Evolutionary conservation across 1,140 invertebrate species (phyloP).

Genomic region (Asbolus verrucosus): DNA sequence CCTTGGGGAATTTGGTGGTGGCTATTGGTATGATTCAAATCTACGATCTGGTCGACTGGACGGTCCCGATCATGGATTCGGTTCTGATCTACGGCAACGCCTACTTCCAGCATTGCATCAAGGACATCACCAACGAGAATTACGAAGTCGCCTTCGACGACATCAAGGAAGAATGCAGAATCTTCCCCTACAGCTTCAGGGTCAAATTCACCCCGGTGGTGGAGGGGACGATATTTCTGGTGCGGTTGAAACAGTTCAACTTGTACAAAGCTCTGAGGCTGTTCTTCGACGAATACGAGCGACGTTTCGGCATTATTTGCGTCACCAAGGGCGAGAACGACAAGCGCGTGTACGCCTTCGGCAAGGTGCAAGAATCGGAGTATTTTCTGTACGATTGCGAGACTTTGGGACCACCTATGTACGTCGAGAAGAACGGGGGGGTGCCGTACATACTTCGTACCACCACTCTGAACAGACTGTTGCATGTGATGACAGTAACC

Average conservation of each 20-base stretch:
- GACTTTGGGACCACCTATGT: constrained; percentile 70
- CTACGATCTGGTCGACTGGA: constrained; percentile 72
- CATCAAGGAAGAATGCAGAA: constrained; percentile 64
- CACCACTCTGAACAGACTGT: constrained; percentile 71
- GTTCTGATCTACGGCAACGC: constrained; percentile 69
- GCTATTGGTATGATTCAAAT: constrained; percentile 70
- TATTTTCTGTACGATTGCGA: constrained; percentile 76
- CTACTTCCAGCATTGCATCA: constrained; percentile 69
- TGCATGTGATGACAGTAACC: constrained; percentile 65
- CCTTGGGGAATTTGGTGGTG: constrained; percentile 68
- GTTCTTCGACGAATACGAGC: constrained; percentile 69
- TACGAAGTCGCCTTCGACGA: constrained; percentile 69
- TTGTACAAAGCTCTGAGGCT: constrained; percentile 69
- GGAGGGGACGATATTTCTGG: constrained; percentile 70
- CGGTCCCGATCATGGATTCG: constrained; percentile 70
- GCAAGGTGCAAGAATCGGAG: constrained; percentile 66
- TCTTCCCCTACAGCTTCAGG: constrained; percentile 70
- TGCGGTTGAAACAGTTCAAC: constrained; percentile 70
- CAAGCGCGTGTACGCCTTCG: constrained; percentile 70
- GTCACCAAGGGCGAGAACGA: constrained; percentile 61
- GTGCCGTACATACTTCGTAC: constrained; percentile 71
- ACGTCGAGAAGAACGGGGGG: constrained; percentile 68
- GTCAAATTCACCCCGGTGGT: constrained; percentile 69
- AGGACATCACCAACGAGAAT: constrained; percentile 65
- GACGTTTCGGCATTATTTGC: constrained; percentile 67